These are phyloP conservation scores for Drosophila fulvimacula DNA, from an alignment of 2,888 invertebrate species.

Conservation along the genomic window DNA sequence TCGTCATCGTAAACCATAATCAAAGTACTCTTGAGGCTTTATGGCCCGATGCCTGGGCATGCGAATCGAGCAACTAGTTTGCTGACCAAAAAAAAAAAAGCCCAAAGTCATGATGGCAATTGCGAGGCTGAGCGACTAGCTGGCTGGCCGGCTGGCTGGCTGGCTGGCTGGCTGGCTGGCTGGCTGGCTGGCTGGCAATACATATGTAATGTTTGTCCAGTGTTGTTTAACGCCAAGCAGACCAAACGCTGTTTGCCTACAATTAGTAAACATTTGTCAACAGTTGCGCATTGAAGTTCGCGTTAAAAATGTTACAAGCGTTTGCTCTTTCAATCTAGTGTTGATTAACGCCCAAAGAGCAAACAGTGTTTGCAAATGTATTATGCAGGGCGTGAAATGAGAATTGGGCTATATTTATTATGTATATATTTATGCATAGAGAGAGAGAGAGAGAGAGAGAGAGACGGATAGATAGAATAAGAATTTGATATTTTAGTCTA, in stretches of 20 bases:
- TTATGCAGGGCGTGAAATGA: not conserved
- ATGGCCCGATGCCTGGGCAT: constrained; percentile 7
- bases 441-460: not conserved
- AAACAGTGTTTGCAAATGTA: not conserved
- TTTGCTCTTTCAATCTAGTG: constrained; percentile 23
- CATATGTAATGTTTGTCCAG: constrained; percentile 2
- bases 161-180: not conserved
- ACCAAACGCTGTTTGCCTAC: not conserved
- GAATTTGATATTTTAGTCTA: constrained; percentile 20
- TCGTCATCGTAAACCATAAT: constrained; percentile 12
- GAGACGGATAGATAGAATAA: not conserved
- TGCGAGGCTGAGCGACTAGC: not conserved
- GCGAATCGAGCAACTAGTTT: constrained; percentile 33
- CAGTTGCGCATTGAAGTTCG: not conserved
- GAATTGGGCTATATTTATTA: not conserved
- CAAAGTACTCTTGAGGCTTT: constrained; percentile 21
- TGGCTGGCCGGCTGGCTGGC: no score
- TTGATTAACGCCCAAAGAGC: constrained; percentile 1
- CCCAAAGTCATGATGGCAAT: constrained; percentile 24
- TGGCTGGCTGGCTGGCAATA: not conserved
- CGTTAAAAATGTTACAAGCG: constrained; percentile 29
- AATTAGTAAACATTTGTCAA: constrained; percentile 10
- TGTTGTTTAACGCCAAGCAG: constrained; percentile 23
- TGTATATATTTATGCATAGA: not conserved
- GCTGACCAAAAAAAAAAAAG: constrained; percentile 1